These are phyloP conservation scores for Suillia variegata DNA, from an alignment of 2,888 invertebrate genomes.

Conservation along the genomic window DNA sequence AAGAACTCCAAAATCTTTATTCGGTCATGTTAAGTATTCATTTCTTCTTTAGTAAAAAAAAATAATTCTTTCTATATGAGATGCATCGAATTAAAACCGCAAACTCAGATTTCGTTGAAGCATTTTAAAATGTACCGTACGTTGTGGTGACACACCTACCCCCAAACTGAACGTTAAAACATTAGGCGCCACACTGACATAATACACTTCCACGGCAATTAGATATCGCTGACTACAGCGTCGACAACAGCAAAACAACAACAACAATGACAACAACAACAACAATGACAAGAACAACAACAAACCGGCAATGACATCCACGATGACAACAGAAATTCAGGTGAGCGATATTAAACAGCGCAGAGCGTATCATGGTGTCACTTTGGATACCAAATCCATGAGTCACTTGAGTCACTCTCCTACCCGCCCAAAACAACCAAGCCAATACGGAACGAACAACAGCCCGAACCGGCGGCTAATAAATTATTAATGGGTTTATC, in stretches of 20 bases:
- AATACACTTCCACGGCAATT: slow-evolving; percentile 2
- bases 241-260: not conserved
- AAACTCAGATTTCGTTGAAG: too few relatives aligned
- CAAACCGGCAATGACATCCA: not conserved
- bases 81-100: too few relatives aligned
- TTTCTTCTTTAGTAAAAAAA: too few relatives aligned
- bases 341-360: slow-evolving; percentile 20
- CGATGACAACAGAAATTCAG: slow-evolving; percentile 26
- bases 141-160: too few relatives aligned
- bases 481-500: slow-evolving; percentile 50
- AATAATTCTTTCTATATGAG: too few relatives aligned
- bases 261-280: not conserved
- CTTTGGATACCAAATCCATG: not conserved
- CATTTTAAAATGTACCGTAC: too few relatives aligned
- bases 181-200: slow-evolving; percentile 18
- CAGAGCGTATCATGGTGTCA: not conserved
- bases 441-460: slow-evolving; percentile 4
- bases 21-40: too few relatives aligned
- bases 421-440: too few relatives aligned
- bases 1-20: too few relatives aligned
- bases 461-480: slow-evolving; percentile 28
- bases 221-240: not conserved
- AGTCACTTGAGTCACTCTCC: not conserved
- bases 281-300: too few relatives aligned
- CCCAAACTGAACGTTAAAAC: slow-evolving; percentile 9